Conservation (phyloP, 2,113 vertebrate genomes). For the Cyanistes caeruleus region DNA sequence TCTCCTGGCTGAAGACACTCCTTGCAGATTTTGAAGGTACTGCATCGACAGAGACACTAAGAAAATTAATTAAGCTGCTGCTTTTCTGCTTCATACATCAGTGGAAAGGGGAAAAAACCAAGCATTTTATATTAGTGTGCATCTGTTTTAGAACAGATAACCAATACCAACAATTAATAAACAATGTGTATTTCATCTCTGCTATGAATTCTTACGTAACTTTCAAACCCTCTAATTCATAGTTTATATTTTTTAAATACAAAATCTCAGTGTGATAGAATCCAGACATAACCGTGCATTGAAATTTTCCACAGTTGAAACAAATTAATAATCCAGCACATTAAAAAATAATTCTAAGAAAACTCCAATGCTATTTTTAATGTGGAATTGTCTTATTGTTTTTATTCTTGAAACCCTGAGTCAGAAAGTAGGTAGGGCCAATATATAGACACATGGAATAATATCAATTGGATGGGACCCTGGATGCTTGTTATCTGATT, state of each 20-base stretch:
- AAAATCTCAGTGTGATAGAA: background rate
- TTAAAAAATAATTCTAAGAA: background rate
- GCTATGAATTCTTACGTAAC: background rate
- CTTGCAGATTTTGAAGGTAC: background rate
- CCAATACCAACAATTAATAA: background rate
- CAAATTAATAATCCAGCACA: background rate
- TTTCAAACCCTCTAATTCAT: background rate
- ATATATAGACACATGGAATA: background rate
- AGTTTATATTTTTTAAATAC: background rate
- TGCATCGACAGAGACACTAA: background rate
- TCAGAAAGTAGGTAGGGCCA: background rate
- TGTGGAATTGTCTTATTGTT: background rate
- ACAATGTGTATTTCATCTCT: background rate
- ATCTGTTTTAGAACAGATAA: background rate
- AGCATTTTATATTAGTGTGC: background rate
- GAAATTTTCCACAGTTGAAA: background rate
- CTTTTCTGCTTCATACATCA: background rate
- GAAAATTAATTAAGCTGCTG: background rate
- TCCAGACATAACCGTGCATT: background rate
- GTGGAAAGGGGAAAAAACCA: background rate
- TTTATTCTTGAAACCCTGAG: background rate
- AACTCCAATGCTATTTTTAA: background rate
- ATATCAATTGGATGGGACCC: background rate
- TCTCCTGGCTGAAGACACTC: background rate
- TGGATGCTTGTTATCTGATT: background rate